These are phyloP conservation scores for Onychostruthus taczanowskii DNA, from an alignment of 2,113 vertebrate species.

Conservation along the genomic window DNA sequence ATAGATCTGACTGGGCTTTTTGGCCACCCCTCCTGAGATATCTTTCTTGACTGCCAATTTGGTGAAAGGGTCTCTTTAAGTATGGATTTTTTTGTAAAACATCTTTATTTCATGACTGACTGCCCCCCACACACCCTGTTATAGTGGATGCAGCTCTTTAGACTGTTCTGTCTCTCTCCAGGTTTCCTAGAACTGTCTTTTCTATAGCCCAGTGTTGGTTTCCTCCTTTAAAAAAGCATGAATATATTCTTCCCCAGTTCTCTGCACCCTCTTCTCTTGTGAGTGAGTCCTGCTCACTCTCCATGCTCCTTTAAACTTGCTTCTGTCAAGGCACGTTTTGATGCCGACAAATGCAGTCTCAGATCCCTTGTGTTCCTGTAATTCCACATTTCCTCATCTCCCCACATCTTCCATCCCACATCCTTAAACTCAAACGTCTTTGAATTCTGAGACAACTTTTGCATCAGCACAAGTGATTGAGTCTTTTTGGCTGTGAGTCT, in stretches of 20 bases:
- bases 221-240: neutral
- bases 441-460: neutral
- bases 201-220: neutral
- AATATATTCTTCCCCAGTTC: neutral
- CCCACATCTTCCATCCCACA: neutral
- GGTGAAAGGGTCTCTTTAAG: neutral
- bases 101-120: neutral
- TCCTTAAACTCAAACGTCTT: neutral
- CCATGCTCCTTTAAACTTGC: neutral
- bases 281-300: neutral
- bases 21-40: neutral
- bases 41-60: neutral
- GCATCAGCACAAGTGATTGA: neutral
- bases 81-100: no score
- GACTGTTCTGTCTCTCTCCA: neutral
- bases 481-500: neutral
- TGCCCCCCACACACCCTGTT: neutral
- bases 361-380: neutral
- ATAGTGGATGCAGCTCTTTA: neutral
- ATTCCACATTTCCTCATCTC: neutral
- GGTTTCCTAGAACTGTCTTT: neutral
- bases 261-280: neutral
- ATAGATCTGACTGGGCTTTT: neutral
- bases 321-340: neutral
- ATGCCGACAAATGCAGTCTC: neutral